Evolutionary conservation across 1,140 invertebrate species (phyloP).

Genomic region (Formica exsecta): DNA sequence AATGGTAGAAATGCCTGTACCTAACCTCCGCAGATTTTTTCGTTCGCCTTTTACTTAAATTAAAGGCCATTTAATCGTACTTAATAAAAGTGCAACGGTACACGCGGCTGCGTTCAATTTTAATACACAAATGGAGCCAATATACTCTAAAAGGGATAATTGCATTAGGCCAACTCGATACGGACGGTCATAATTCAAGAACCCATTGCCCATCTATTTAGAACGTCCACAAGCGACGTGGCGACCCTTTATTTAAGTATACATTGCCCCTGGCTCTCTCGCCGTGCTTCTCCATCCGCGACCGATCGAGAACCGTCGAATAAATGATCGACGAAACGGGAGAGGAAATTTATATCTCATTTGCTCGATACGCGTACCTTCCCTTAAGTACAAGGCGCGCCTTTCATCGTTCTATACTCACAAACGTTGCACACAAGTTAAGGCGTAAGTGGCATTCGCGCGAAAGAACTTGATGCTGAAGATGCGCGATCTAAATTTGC

Average conservation of each 20-base stretch:
- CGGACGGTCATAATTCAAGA: constrained; percentile 82
- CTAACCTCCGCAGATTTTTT: not conserved
- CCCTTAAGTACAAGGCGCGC: constrained; percentile 51
- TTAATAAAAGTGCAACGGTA: not conserved
- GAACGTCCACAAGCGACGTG: constrained; percentile 77
- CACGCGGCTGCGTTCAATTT: constrained; percentile 78
- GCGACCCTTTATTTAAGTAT: constrained; percentile 79
- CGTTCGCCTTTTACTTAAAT: constrained; percentile 78
- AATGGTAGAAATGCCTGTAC: not conserved
- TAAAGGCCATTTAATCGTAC: constrained; percentile 84
- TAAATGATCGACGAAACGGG: constrained; percentile 50
- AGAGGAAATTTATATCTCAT: constrained; percentile 62
- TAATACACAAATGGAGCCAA: constrained; percentile 84
- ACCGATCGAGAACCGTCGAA: constrained; percentile 79
- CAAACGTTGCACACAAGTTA: constrained; percentile 2
- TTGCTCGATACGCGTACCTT: constrained; percentile 42
- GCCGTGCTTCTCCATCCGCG: constrained; percentile 79
- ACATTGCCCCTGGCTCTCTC: constrained; percentile 66
- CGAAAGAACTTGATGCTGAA: constrained; percentile 34
- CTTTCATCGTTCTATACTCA: constrained; percentile 34
- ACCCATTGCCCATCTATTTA: constrained; percentile 83
- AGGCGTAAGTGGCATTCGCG: constrained; percentile 3
- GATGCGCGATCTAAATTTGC: constrained; percentile 28
- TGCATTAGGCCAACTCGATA: constrained; percentile 78
- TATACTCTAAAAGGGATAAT: constrained; percentile 82